Evolutionary conservation across 2,113 vertebrate genomes (phyloP).

Genomic region (Trachemys scripta): DNA sequence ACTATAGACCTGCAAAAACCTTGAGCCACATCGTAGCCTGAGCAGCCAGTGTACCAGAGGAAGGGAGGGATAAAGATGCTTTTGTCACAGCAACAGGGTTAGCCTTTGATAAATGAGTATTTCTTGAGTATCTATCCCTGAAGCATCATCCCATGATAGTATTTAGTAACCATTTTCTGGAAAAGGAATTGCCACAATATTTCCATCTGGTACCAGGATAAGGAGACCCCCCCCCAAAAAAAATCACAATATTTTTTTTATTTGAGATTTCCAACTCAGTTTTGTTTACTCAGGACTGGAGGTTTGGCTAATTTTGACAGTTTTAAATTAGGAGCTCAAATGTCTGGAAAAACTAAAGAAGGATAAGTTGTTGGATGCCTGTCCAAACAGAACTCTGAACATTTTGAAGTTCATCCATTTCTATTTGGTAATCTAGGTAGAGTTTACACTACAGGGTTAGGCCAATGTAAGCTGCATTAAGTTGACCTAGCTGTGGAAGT

Average conservation of each 20-base stretch:
- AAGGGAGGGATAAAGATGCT: neutral
- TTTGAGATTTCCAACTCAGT: neutral
- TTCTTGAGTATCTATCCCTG: neutral
- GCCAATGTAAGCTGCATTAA: neutral
- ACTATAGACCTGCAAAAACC: rapidly evolving
- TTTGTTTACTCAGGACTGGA: neutral
- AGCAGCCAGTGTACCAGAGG: neutral
- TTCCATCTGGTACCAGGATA: neutral
- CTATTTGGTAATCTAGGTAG: neutral
- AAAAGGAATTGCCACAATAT: neutral
- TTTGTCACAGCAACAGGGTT: neutral
- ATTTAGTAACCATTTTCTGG: neutral
- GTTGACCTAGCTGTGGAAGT: neutral
- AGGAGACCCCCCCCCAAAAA: neutral
- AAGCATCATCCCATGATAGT: neutral
- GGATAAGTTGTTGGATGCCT: neutral
- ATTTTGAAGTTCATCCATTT: neutral
- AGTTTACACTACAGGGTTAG: neutral
- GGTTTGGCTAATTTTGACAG: too few species aligned
- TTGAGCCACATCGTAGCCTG: rapidly evolving
- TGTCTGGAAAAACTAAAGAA: neutral
- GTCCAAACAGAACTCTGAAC: neutral
- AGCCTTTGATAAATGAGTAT: neutral
- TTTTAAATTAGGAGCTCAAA: neutral
- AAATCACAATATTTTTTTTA: neutral